A percentile compares a stretch with the other conserved stretches of the same genome.
Evolutionary conservation across 23 tunicate species (phyloP).

Genomic region (Trididemnum miniatum): DNA sequence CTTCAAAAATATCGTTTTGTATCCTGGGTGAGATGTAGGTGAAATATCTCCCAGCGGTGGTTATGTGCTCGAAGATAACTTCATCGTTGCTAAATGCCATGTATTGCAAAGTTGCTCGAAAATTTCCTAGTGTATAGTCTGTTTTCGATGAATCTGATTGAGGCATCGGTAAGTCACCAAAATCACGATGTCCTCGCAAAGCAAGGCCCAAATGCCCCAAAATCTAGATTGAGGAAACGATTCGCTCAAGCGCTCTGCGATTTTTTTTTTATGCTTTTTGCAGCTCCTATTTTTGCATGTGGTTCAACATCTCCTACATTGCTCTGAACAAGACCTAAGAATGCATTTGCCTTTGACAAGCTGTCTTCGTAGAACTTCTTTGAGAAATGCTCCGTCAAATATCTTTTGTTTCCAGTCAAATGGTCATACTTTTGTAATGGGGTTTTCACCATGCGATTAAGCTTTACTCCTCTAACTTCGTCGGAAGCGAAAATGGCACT

Average conservation of each 20-base stretch:
- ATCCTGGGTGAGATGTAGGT: no score
- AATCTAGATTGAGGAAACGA: background rate
- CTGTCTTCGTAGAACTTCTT: conserved; percentile 1
- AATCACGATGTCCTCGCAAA: conserved; percentile 3
- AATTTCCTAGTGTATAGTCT: background rate
- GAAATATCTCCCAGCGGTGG: background rate
- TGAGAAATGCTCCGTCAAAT: no score
- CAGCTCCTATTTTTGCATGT: conserved; percentile 3
- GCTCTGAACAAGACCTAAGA: background rate
- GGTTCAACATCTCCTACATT: conserved; percentile 2
- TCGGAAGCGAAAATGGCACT: background rate
- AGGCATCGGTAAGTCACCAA: background rate
- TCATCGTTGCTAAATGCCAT: background rate
- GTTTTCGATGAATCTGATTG: background rate
- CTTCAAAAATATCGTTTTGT: conserved; percentile 8
- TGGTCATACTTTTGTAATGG: background rate
- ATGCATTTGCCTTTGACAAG: conserved; percentile 1
- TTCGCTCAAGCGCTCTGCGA: background rate
- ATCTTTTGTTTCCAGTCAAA: background rate
- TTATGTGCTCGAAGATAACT: background rate
- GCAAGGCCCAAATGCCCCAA: conserved; percentile 11
- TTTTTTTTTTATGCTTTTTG: background rate
- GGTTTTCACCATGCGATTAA: background rate
- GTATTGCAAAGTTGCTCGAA: conserved; percentile 3
- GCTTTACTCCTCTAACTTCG: background rate